Evolutionary conservation across 2,797 vertebrate genomes (phyloP).

Genomic region (Clangula hyemalis): DNA sequence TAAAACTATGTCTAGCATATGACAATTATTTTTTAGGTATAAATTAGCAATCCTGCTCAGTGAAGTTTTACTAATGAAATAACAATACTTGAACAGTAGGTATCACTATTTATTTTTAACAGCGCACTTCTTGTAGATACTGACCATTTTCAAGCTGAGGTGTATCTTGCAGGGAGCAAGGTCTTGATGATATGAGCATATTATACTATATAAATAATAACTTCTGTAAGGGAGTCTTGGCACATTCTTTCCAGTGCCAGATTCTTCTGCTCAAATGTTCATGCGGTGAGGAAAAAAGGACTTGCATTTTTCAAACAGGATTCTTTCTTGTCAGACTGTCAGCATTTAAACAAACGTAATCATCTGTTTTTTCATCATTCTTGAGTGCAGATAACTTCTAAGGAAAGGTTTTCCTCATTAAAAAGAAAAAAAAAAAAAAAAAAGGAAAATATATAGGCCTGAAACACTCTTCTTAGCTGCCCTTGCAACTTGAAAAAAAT

Average conservation of each 20-base stretch:
- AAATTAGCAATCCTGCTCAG: constrained; percentile 37
- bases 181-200: constrained; percentile 61
- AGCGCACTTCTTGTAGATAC: constrained; percentile 18
- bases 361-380: constrained; percentile 46
- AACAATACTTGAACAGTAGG: constrained; percentile 16
- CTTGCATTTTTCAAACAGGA: constrained; percentile 24
- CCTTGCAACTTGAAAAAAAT: background rate
- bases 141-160: constrained; percentile 60
- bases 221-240: constrained; percentile 32
- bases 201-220: constrained; percentile 64
- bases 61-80: constrained; percentile 23
- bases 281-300: constrained; percentile 5
- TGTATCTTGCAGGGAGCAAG: constrained; percentile 61
- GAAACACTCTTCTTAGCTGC: background rate
- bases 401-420: background rate
- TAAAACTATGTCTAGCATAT: background rate
- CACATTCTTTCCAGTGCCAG: constrained; percentile 36
- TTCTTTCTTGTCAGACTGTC: constrained; percentile 56
- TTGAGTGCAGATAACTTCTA: constrained; percentile 33
- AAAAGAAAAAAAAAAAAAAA: background rate
- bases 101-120: background rate
- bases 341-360: constrained; percentile 50
- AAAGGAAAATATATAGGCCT: background rate
- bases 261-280: constrained; percentile 35
- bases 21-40: constrained; percentile 17